Conservation (phyloP, 2,797 vertebrate genomes). For the Sorex maritimensis region DNA sequence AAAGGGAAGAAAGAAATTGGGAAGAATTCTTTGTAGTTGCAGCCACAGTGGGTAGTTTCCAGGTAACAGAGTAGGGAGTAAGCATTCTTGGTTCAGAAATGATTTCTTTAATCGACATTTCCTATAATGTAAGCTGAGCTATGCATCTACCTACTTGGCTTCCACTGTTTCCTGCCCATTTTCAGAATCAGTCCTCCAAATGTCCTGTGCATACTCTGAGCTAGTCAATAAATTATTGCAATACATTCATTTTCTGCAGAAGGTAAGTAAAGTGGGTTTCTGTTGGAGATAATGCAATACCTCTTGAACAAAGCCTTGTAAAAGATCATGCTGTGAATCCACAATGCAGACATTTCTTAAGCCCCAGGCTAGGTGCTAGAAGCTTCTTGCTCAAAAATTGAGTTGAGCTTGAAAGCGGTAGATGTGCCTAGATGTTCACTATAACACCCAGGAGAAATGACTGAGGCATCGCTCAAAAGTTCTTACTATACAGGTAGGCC, state of each 20-base stretch:
- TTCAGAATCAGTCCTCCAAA: conserved; percentile 2
- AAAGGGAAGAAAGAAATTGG: no score
- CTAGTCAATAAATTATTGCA: conserved; percentile 61
- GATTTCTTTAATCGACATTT: conserved; percentile 47
- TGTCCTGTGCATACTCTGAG: conserved; percentile 65
- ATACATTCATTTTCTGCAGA: conserved; percentile 69
- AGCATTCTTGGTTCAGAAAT: no score
- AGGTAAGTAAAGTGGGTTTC: conserved; percentile 72
- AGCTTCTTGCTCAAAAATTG: conserved; percentile 61
- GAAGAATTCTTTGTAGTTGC: conserved; percentile 25
- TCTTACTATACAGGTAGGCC: conserved; percentile 6
- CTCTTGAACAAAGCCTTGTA: conserved; percentile 64
- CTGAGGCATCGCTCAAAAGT: conserved; percentile 54
- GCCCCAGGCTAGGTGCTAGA: conserved; percentile 52
- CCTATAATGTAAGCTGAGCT: conserved; percentile 50
- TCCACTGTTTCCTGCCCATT: conserved; percentile 47
- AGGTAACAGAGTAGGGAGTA: background rate
- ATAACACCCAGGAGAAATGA: conserved; percentile 31
- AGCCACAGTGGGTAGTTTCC: background rate
- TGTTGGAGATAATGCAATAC: conserved; percentile 71
- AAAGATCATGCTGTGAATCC: conserved; percentile 59
- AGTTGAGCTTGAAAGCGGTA: conserved; percentile 56
- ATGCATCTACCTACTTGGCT: background rate
- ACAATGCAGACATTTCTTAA: conserved; percentile 64
- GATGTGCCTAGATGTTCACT: background rate